phyloP scores from a whole-genome alignment of 1,140 invertebrate genomes.

The Hylaeus anthracinus region DNA sequence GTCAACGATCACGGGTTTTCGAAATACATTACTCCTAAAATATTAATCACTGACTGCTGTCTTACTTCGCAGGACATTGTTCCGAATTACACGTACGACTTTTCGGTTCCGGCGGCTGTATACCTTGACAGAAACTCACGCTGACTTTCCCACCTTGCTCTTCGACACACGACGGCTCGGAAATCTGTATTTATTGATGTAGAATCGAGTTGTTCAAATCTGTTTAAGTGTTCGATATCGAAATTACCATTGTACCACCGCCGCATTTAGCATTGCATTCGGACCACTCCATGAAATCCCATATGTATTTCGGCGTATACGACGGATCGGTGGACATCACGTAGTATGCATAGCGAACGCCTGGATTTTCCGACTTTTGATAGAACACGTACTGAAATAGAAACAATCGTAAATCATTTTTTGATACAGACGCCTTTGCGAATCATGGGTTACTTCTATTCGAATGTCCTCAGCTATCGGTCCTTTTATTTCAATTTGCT shows the following conservation, averaged over 20 bases:
- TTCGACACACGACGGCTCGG: conserved; percentile 78
- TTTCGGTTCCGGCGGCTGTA: conserved; percentile 71
- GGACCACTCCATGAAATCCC: conserved; percentile 80
- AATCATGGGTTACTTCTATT: conserved; percentile 59
- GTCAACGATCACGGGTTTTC: not conserved
- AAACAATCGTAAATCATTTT: not conserved
- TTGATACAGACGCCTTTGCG: too few species aligned
- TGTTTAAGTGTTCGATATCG: too few species aligned
- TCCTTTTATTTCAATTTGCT: conserved; percentile 79
- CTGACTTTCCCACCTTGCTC: conserved; percentile 77
- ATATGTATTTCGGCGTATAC: conserved; percentile 77
- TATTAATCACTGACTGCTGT: too few species aligned
- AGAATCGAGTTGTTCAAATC: too few species aligned
- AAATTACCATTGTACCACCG: conserved; percentile 75
- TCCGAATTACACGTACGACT: conserved; percentile 77
- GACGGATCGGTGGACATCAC: conserved; percentile 59
- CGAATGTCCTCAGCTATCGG: conserved; percentile 76
- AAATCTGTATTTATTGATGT: conserved; percentile 57
- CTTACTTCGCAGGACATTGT: conserved; percentile 78
- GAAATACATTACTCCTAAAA: too few species aligned
- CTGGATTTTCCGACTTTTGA: conserved; percentile 68
- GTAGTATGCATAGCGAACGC: conserved; percentile 78
- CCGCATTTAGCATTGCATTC: conserved; percentile 78
- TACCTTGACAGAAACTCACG: conserved; percentile 73
- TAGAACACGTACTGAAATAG: conserved; percentile 76